Base-by-base conservation (phyloP, 2,113 vertebrate genomes). In the Tylochromis polylepis region DNA sequence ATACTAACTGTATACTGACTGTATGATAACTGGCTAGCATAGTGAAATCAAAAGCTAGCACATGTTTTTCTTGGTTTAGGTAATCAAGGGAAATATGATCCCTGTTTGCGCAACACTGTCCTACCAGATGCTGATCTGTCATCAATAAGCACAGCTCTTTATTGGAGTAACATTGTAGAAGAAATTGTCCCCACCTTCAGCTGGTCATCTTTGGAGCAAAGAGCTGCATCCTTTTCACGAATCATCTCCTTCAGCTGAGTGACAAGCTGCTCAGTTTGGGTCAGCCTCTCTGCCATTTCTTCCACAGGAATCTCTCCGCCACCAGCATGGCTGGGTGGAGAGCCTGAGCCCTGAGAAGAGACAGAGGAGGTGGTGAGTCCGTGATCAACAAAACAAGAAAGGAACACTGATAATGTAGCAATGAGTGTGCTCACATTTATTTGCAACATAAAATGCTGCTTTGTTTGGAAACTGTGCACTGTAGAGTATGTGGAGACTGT, bases 171-270 rank as follows among this genome's bases (percentile, higher is more conserved):
- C 10, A 1, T 2, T 12, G 5, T 4, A 8, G 4, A 31, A 16
- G 18, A 22, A 29, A 55, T 1, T 1, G 15, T 59, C 2, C 4
- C 88, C 93, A 98, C 98, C 97, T 98, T 98, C 2, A 98, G 92
- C 81, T 97, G 96, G 5, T 97, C 96, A 11, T 98, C 97, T 94
- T 97, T 98, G 80, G 88, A 84, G 11, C 43, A 85, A 18, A 98
- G 96, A 14, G 94, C 91, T 20, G 94, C 94, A 83, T 98, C 98
- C 84, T 97, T 98, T 85, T 98, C 97, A 53, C 97, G 93, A 92
- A 98, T 96, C 80, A 98, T 90, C 88, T 97, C 97, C 89, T 98
- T 98, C 3, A 98, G 96, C 92, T 98, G 97, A 8, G 93, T 9
- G 67, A 98, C 97, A 5, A 98, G 96, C 91, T 97, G 97, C 87